These are phyloP conservation scores for Nyctereutes procyonoides DNA, from an alignment of 2,113 vertebrate genomes.

Conservation along the genomic window DNA sequence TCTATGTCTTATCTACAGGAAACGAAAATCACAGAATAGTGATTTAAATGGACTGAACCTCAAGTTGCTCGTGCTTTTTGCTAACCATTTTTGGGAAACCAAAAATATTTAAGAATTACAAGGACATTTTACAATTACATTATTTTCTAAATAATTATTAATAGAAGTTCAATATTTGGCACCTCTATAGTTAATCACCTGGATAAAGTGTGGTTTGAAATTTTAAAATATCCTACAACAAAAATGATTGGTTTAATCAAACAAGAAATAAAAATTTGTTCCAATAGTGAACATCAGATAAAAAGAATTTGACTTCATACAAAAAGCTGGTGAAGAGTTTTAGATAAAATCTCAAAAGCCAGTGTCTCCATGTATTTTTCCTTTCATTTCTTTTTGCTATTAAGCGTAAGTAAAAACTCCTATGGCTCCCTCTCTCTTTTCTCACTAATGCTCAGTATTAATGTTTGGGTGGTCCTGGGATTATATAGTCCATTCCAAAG, in stretches of 20 bases:
- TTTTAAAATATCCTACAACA: background rate
- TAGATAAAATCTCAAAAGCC: background rate
- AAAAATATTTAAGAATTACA: background rate
- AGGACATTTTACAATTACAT: background rate
- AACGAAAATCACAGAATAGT: background rate
- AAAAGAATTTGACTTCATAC: background rate
- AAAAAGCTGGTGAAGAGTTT: background rate
- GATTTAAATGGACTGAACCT: background rate
- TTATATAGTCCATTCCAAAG: background rate
- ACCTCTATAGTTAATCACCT: background rate
- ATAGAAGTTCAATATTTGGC: background rate
- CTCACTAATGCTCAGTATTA: background rate
- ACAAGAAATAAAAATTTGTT: background rate
- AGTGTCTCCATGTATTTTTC: background rate
- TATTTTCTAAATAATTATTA: background rate
- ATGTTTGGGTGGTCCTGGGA: background rate
- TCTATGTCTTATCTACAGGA: background rate
- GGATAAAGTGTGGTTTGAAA: background rate
- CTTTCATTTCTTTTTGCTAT: background rate
- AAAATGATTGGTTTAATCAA: background rate
- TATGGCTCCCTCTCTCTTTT: background rate
- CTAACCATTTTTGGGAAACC: background rate
- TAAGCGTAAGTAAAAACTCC: background rate
- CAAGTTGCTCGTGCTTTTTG: background rate
- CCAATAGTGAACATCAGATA: background rate